Percentiles rank a stretch among this genome's conserved stretches.
Conservation (phyloP, 1,140 invertebrate genomes). For the Leptopilina clavipes region DNA sequence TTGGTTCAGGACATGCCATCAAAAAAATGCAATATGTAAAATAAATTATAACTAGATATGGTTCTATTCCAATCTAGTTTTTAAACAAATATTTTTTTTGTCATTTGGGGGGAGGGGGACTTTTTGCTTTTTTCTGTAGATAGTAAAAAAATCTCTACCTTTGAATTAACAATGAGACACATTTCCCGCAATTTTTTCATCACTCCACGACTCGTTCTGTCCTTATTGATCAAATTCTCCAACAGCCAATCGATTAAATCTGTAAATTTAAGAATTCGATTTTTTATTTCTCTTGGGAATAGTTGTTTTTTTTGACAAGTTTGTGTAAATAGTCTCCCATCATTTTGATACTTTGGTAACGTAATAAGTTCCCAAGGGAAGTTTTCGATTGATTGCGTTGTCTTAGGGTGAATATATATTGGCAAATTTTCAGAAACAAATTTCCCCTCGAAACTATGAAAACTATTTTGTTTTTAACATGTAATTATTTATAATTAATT, state of each 20-base stretch:
- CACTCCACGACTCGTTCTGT: conserved; percentile 83
- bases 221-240: conserved; percentile 86
- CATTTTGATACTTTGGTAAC: not conserved
- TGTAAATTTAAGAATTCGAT: conserved; percentile 62
- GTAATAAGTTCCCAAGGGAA: conserved; percentile 11
- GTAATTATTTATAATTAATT: too few species aligned
- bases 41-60: too few species aligned
- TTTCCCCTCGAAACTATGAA: too few species aligned
- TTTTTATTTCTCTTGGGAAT: not conserved
- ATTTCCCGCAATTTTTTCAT: conserved; percentile 90
- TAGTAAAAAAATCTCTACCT: too few species aligned
- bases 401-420: not conserved
- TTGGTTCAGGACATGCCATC: not conserved
- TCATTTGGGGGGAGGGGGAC: too few species aligned
- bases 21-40: conserved; percentile 6
- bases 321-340: conserved; percentile 1
- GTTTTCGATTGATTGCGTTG: conserved; percentile 5
- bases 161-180: conserved; percentile 80
- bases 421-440: not conserved
- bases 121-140: too few species aligned
- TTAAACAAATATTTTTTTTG: too few species aligned
- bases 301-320: not conserved
- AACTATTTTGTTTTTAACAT: too few species aligned
- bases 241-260: conserved; percentile 90
- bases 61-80: too few species aligned